Percentiles rank a stretch among this genome's conserved stretches.
phyloP scores from a whole-genome alignment of 2,113 vertebrate genomes.

The Psammodynastes pulverulentus region DNA sequence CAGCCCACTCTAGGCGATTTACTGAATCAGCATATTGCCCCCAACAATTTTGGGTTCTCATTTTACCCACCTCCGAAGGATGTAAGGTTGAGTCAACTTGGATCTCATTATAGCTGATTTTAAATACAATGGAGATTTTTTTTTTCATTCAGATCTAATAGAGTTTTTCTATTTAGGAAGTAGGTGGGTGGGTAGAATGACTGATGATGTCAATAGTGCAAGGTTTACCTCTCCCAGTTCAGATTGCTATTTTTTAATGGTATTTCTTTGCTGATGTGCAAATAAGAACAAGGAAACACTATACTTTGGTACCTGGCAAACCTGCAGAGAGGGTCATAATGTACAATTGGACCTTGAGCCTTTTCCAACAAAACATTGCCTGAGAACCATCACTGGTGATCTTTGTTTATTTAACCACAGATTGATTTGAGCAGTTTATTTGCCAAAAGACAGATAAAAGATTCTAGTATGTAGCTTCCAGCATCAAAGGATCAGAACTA shows the following conservation, averaged over 20 bases:
- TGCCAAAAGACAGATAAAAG: background rate
- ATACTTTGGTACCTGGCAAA: slow-evolving; percentile 45
- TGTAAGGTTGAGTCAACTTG: no score
- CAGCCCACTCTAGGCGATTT: no score
- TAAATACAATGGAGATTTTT: background rate
- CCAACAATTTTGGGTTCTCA: no score
- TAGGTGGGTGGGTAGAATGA: background rate
- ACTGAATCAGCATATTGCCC: no score
- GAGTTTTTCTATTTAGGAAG: background rate
- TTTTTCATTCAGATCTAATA: background rate
- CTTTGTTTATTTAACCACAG: background rate
- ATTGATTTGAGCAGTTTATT: background rate
- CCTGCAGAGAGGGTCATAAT: background rate
- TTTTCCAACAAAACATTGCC: slow-evolving; percentile 19
- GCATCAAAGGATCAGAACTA: background rate
- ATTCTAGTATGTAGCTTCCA: background rate
- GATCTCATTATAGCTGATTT: background rate
- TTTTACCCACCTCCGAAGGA: no score
- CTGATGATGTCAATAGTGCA: background rate
- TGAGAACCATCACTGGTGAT: background rate
- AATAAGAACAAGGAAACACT: slow-evolving; percentile 53
- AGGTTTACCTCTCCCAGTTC: slow-evolving; percentile 21
- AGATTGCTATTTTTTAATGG: slow-evolving; percentile 10
- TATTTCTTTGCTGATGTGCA: slow-evolving; percentile 31
- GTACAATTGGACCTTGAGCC: slow-evolving; percentile 45